phyloP scores from a whole-genome alignment of 2,113 vertebrate genomes.

The Dicrurus megarhynchus region DNA sequence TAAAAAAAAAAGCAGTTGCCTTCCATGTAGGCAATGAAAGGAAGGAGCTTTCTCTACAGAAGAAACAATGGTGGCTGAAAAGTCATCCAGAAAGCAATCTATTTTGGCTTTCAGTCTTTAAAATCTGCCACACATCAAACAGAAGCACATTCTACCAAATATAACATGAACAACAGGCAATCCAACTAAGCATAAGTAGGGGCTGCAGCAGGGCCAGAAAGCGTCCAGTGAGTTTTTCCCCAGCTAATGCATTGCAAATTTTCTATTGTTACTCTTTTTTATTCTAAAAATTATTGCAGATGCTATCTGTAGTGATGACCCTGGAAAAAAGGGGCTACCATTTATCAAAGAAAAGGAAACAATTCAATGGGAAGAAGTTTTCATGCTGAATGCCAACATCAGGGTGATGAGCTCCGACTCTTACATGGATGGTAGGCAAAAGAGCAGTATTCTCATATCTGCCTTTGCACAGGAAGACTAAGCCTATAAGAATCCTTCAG shows the following conservation, averaged over 20 bases:
- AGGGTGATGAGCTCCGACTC: background rate
- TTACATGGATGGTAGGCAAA: background rate
- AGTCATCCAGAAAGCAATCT: background rate
- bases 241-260: background rate
- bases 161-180: background rate
- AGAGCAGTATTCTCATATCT: background rate
- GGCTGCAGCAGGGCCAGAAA: background rate
- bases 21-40: background rate
- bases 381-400: background rate
- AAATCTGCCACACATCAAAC: background rate
- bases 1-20: no score
- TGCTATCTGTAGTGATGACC: background rate
- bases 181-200: background rate
- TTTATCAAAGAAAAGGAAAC: background rate
- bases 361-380: background rate
- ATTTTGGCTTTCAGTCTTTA: background rate
- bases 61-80: background rate
- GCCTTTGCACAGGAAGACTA: background rate
- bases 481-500: background rate
- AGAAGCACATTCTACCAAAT: background rate
- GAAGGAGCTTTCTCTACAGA: background rate
- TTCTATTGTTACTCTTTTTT: background rate
- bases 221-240: background rate
- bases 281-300: background rate
- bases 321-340: background rate